Conservation (phyloP, 2,113 vertebrate species). For the Ciconia maguari region DNA sequence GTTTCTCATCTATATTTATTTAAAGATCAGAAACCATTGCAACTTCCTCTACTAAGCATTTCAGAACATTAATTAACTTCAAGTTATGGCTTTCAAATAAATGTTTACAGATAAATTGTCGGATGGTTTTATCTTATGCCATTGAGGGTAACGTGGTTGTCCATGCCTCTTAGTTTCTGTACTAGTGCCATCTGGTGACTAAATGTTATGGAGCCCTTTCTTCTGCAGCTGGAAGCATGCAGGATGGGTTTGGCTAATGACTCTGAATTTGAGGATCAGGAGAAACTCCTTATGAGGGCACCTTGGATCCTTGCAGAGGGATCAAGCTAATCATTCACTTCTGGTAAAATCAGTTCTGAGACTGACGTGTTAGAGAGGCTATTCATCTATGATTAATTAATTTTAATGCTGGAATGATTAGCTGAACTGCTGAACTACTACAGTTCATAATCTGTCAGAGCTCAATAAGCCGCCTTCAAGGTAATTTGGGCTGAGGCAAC, state of each 20-base stretch:
- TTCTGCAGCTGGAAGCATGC: not conserved
- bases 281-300: not conserved
- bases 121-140: not conserved
- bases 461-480: not conserved
- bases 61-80: not conserved
- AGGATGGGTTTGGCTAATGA: not conserved
- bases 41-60: not conserved
- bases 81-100: not conserved
- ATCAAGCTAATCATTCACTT: not conserved
- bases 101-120: not conserved
- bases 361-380: not conserved
- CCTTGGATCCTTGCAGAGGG: not conserved
- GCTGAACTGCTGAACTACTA: not conserved
- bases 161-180: not conserved
- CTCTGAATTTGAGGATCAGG: not conserved
- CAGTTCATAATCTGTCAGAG: not conserved
- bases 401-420: not conserved
- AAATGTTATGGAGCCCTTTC: not conserved
- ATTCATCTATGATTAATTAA: not conserved
- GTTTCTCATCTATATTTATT: not conserved
- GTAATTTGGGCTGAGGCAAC: not conserved
- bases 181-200: conserved; percentile 44
- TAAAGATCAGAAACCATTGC: not conserved
- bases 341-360: not conserved
- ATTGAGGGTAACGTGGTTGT: not conserved